Percentiles rank a stretch among this genome's conserved stretches.
phyloP scores from a whole-genome alignment of 2,113 vertebrate species.

The Aldabrachelys gigantea region DNA sequence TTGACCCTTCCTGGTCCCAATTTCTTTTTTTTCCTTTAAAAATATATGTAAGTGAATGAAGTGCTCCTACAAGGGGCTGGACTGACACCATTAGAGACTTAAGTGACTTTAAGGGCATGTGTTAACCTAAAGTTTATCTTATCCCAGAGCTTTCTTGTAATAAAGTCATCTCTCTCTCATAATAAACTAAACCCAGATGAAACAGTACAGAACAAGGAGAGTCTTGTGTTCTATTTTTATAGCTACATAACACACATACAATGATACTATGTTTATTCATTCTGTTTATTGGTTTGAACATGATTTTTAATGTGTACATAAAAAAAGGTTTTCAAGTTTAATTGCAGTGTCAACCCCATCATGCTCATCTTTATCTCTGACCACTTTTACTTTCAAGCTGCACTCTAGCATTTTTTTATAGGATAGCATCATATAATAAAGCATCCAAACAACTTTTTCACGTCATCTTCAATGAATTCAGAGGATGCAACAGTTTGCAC shows the following conservation, averaged over 20 bases:
- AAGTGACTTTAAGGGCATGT: conserved; percentile 7
- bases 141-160: not conserved
- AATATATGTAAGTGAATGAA: conserved; percentile 39
- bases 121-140: conserved; percentile 5
- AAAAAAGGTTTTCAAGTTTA: conserved; percentile 72
- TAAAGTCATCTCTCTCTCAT: not conserved
- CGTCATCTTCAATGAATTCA: conserved; percentile 74
- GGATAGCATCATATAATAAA: conserved; percentile 73
- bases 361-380: conserved; percentile 57
- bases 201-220: not conserved
- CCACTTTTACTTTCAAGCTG: conserved; percentile 28
- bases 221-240: conserved; percentile 6
- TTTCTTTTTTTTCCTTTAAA: conserved; percentile 24
- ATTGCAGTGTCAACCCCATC: conserved; percentile 57
- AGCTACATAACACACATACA: conserved; percentile 4
- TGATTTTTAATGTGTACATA: conserved; percentile 67
- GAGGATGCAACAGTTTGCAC: conserved; percentile 71
- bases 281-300: conserved; percentile 47
- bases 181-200: conserved; percentile 20
- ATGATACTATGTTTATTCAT: conserved; percentile 48
- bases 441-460: conserved; percentile 76
- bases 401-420: conserved; percentile 58
- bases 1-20: conserved; percentile 4
- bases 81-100: not conserved
- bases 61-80: not conserved